Base-by-base conservation (phyloP, 2,797 vertebrate species). In the Pipistrellus nathusii region DNA sequence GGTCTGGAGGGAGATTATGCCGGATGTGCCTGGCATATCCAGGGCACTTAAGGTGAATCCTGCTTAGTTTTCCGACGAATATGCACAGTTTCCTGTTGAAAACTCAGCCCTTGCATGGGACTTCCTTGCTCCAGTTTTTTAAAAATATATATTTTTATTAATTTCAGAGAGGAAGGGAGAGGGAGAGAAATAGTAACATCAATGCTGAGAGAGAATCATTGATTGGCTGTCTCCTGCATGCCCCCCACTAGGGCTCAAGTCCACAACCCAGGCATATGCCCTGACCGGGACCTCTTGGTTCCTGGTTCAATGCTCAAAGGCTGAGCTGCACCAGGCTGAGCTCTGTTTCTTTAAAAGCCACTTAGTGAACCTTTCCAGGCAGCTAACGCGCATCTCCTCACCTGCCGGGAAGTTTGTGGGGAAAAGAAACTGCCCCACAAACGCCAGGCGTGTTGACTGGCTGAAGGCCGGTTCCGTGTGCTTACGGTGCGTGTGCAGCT, bases 1-100 rank as follows among this genome's bases (percentile, higher is more conserved):
- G n/a, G n/a, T n/a, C n/a, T n/a, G 51, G 51, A 20, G 17, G 8
- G 51, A 20, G 51, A 18, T 20, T 18, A 7, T 53, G 18, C 51
- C 8, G 18, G 51, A 23, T 20, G 21, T 11, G 12, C 44, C n/a
- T 17, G 25, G 35, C 38, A 9, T 0, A 2, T 12, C 0, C 2
- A 6, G 20, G 32, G 48, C 14, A 25, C 25, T 38, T 0, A 2
- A 66, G 23, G 3, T 8, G 14, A 46, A 21, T 6, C 4, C 41
- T 8, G 51, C 57, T 30, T 21, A 38, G 18, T 27, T 13, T 25
- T 77, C 21, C 64, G 13, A 6, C 4, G 21, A 30, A 55, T 12
- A 12, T 1, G 32, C 9, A 13, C 7, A 6, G 0, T 7, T 13
- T 41, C 21, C 55, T 2, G 13, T 38, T 53, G 35, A 32, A 21